Evolutionary conservation across 2,797 vertebrate genomes (phyloP), one percentile per base, ranked within the genome.

Genomic region (Nannoperca australis): DNA sequence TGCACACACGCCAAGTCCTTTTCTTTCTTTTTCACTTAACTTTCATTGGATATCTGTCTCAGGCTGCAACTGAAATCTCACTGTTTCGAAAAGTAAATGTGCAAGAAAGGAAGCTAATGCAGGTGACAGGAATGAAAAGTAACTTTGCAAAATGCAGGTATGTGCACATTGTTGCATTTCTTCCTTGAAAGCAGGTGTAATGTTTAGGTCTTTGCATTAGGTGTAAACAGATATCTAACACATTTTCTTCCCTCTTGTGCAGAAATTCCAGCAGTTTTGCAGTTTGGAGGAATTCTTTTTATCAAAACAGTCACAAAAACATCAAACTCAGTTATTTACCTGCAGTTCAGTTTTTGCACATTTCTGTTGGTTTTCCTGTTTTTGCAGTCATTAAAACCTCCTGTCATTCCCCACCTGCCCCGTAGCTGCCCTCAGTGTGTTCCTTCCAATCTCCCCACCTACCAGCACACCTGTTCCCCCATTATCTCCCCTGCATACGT

Each of bases 71-170:
- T 47, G 47, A 64, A 72, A 64, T 45, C 32, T 24, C 24, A 73
- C 27, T 70, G 15, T 60, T 72, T 56, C 24, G 42, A 36, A 59
- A 55, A 45, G 20, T 22, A 55, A 65, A 58, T 27, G 47, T 51
- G 55, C 24, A 47, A 68, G 15, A 67, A 64, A 65, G 22, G 4
- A 71, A 9, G 30, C 7, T 60, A 55, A 36, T 36, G 7, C 2
- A 9, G 17, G 18, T 22, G 17, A 13, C 15, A 34, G 0, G 10
- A 58, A 15, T n/a, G 20, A 66, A 36, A 51, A 45, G 40, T 69
- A 4, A 20, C 44, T 20, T n/a, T n/a, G 17, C 30, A 70, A 55
- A 63, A 55, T 38, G 22, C 15, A 27, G n/a, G 5, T 6, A 14
- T 47, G 3, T 54, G 27, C 17, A 54, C 14, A 67, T 62, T 22